Percentiles rank a stretch among this genome's conserved stretches.
These are phyloP conservation scores for Gerosis bhagava DNA, from an alignment of 2,888 invertebrate species.

Conservation along the genomic window DNA sequence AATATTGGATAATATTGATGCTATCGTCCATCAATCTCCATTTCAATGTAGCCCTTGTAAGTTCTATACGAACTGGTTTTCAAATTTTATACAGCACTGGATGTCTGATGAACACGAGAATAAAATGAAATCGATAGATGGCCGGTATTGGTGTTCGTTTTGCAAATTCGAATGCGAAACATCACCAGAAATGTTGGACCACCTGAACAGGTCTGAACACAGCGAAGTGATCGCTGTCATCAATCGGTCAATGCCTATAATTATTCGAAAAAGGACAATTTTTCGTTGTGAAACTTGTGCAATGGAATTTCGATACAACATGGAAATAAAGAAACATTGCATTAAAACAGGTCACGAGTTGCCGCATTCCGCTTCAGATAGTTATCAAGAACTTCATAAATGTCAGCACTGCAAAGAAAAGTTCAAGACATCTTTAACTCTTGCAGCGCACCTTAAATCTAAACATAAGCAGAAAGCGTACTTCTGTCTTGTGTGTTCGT, in stretches of 20 bases:
- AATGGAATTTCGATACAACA: constrained; percentile 87
- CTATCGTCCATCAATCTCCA: constrained; percentile 90
- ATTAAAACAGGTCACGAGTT: constrained; percentile 73
- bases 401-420: constrained; percentile 84
- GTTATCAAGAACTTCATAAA: constrained; percentile 84
- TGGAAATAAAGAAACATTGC: constrained; percentile 86
- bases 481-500: constrained; percentile 86
- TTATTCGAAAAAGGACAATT: constrained; percentile 85
- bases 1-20: constrained; percentile 89
- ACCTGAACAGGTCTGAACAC: constrained; percentile 86
- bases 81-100: constrained; percentile 89
- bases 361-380: constrained; percentile 81
- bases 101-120: constrained; percentile 83
- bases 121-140: constrained; percentile 73
- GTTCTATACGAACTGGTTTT: constrained; percentile 91
- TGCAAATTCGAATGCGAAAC: constrained; percentile 87
- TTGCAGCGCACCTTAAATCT: constrained; percentile 86
- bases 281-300: constrained; percentile 86
- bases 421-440: constrained; percentile 83
- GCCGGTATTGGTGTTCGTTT: constrained; percentile 87
- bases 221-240: constrained; percentile 88
- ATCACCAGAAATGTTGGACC: constrained; percentile 85
- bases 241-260: constrained; percentile 91
- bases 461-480: constrained; percentile 83
- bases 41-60: constrained; percentile 93